phyloP scores from a whole-genome alignment of 2,888 invertebrate genomes.

The Piscicola geometra region DNA sequence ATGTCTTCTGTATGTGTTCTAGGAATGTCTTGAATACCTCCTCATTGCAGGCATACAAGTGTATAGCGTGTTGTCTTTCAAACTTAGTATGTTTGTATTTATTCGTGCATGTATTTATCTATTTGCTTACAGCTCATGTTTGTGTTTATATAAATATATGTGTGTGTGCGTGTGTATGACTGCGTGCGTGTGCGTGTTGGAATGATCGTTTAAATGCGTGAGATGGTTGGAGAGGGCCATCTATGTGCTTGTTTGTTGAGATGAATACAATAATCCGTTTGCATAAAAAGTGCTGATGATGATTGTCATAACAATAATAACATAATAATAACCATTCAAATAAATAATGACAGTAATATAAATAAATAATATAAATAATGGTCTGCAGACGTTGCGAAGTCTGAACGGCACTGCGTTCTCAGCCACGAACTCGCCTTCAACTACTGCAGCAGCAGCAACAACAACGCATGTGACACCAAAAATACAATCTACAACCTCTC shows the following conservation, averaged over 20 bases:
- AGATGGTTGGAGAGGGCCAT: no score
- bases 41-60: no score
- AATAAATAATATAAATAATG: background rate
- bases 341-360: background rate
- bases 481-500: background rate
- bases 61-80: background rate
- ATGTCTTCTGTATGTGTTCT: no score
- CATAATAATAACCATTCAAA: background rate
- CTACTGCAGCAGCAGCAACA: background rate
- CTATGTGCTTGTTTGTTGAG: background rate
- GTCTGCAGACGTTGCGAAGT: background rate
- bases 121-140: no score
- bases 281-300: no score
- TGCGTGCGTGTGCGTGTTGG: background rate
- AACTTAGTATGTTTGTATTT: background rate
- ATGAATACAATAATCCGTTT: background rate
- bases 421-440: constrained; percentile 1
- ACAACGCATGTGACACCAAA: background rate
- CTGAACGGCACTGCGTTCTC: background rate
- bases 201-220: background rate
- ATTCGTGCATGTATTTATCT: background rate
- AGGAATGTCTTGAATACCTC: background rate
- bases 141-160: background rate
- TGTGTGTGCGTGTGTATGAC: background rate
- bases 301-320: no score